Conservation (phyloP, 1,140 invertebrate species). For the Drosophila pseudoananassae region DNA sequence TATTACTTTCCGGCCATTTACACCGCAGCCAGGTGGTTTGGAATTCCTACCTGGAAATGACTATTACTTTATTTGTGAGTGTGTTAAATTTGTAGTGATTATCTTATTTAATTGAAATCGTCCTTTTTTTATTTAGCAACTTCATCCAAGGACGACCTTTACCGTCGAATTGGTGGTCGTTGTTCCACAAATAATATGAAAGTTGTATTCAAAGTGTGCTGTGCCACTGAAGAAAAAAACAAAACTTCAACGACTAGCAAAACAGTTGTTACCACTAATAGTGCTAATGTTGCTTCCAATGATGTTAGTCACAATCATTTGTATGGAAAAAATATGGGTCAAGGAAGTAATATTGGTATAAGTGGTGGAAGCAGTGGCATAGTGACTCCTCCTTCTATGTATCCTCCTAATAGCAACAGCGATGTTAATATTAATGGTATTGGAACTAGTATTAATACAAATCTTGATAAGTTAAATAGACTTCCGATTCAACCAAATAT, state of each 20-base stretch:
- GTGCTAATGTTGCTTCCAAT: slow-evolving; percentile 30
- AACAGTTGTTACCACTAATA: slow-evolving; percentile 55
- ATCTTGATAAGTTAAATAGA: slow-evolving; percentile 80
- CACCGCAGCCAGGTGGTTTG: slow-evolving; percentile 96
- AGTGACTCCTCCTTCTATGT: slow-evolving; percentile 47
- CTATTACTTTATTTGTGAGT: slow-evolving; percentile 97
- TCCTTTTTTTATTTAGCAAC: slow-evolving; percentile 86
- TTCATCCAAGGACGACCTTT: slow-evolving; percentile 95
- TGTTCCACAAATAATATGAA: slow-evolving; percentile 98
- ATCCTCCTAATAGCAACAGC: slow-evolving; percentile 45
- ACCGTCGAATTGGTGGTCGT: slow-evolving; percentile 94
- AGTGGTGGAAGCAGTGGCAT: slow-evolving; percentile 45
- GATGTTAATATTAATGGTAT: slow-evolving; percentile 35
- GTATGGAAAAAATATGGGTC: slow-evolving; percentile 41
- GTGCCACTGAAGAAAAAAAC: slow-evolving; percentile 87
- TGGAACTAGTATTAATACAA: slow-evolving; percentile 76
- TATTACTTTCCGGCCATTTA: slow-evolving; percentile 97
- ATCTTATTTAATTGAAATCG: neutral
- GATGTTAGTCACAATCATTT: slow-evolving; percentile 38
- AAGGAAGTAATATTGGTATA: slow-evolving; percentile 52
- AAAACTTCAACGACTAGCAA: slow-evolving; percentile 82
- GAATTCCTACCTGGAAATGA: slow-evolving; percentile 97
- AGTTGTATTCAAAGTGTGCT: slow-evolving; percentile 97
- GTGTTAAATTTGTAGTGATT: slow-evolving; percentile 3
- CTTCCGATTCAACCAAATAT: slow-evolving; percentile 75